Conservation (phyloP, 2,888 invertebrate species). For the Volucella bombylans region DNA sequence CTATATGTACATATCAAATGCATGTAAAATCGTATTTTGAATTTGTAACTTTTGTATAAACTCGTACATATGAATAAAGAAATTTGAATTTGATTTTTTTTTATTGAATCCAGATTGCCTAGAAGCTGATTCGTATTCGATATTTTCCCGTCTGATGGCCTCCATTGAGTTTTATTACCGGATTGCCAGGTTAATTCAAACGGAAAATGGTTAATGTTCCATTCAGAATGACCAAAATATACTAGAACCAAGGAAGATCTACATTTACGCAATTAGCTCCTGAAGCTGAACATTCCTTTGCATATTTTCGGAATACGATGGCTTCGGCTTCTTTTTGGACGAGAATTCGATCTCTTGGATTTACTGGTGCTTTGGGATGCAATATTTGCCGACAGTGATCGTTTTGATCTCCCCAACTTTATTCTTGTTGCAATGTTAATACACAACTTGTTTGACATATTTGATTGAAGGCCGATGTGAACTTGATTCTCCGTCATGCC, state of each 20-base stretch:
- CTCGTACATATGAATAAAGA: no score
- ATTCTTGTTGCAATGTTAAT: constrained; percentile 90
- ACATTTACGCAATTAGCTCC: constrained; percentile 84
- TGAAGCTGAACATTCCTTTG: constrained; percentile 92
- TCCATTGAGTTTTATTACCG: constrained; percentile 86
- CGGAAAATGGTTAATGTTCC: constrained; percentile 83
- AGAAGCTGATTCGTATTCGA: constrained; percentile 89
- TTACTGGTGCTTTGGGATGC: constrained; percentile 87
- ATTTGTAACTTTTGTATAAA: no score
- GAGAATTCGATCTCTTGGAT: constrained; percentile 91
- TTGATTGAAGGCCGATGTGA: constrained; percentile 85
- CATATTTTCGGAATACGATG: constrained; percentile 94
- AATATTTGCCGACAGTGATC: constrained; percentile 86
- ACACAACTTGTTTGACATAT: constrained; percentile 86
- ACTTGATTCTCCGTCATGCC: constrained; percentile 85
- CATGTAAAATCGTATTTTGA: no score
- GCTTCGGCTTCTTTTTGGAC: constrained; percentile 91
- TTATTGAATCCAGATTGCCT: constrained; percentile 87
- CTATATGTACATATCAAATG: no score
- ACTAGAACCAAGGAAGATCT: constrained; percentile 84
- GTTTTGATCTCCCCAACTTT: constrained; percentile 85
- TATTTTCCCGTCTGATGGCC: constrained; percentile 86
- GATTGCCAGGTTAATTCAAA: constrained; percentile 84
- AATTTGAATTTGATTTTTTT: no score
- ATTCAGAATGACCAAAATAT: constrained; percentile 74